A percentile compares a stretch with the other conserved stretches of the same genome.
Evolutionary conservation across 2,797 vertebrate species (phyloP).

Genomic region (Myotis myotis): DNA sequence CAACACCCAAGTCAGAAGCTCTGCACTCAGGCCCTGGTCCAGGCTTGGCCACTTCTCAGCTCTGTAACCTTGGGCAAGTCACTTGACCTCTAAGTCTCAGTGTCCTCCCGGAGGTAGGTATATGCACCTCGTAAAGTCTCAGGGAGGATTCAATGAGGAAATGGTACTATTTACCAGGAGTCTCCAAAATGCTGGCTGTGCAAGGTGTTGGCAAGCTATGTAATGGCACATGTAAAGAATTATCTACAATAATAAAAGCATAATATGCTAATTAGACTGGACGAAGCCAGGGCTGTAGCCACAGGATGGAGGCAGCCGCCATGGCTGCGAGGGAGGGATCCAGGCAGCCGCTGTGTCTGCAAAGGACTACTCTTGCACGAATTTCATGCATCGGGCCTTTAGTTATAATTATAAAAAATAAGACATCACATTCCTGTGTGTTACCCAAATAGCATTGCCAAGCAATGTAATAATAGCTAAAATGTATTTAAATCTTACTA

Average conservation of each 20-base stretch:
- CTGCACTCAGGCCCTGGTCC: not conserved
- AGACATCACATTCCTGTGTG: not conserved
- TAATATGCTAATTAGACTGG: too few species aligned
- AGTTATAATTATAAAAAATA: not conserved
- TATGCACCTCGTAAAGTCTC: not conserved
- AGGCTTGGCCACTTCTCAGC: not conserved
- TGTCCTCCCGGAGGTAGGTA: not conserved
- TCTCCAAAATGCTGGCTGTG: not conserved
- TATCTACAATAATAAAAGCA: not conserved
- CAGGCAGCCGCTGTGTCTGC: too few species aligned
- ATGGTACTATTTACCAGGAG: not conserved
- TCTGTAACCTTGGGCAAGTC: not conserved
- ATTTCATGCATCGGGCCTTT: too few species aligned
- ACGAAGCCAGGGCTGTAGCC: too few species aligned
- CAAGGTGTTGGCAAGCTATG: not conserved
- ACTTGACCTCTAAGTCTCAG: not conserved
- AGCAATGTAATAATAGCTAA: not conserved
- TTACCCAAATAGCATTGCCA: constrained; percentile 17
- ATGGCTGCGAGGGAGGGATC: too few species aligned
- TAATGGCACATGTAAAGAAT: not conserved
- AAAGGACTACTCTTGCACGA: too few species aligned
- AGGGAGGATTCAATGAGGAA: not conserved
- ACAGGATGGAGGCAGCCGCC: too few species aligned
- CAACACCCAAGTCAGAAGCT: not conserved
- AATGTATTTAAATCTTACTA: not conserved